Evolutionary conservation across 2,797 vertebrate species (phyloP), one percentile per base, ranked within the genome.

Genomic region (Hoplostethus atlanticus): DNA sequence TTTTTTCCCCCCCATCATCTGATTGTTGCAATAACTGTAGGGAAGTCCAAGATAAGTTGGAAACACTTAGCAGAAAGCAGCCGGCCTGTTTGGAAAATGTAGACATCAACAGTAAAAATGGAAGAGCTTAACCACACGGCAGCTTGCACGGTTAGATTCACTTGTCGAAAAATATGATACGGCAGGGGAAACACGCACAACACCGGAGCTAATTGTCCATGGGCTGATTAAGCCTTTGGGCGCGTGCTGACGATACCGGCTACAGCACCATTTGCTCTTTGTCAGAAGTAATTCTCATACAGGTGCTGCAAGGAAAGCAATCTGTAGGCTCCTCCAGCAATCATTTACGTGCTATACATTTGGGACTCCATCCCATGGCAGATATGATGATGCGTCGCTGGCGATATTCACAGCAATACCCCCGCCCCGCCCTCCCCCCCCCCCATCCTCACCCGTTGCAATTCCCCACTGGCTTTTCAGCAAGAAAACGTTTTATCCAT

Each of bases 351-450:
- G 63, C 28, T 6, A 11, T n/a, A 74, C 58, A 28, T 65, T 25
- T 54, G 73, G 55, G 75, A 67, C 44, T 52, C 58, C 17, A 63
- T 65, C 46, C 58, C 30, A 36, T 60, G 62, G 11, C 21, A 73
- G 68, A 71, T 1, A 1, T 56, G 76, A 62, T 64, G 65, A 30
- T 68, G 38, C 9, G 13, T 75, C 61, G 56, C 46, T 31, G 48
- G n/a, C 2, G 1, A 16, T 28, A 30, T 31, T 72, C 47, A 48
- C 31, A 57, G 64, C 34, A 44, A 16, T 31, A 12, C 17, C 50
- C 4, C 44, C 12, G 1, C 21, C 21, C 21, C 21, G 1, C 21
- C 21, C 21, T 21, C 21, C 21, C 21, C 21, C 21, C 21, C 21
- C 21, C 21, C 21, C 46, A 62, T 73, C 51, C 46, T 68, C 11